A percentile compares a stretch with the other conserved stretches of the same genome.
phyloP scores from a whole-genome alignment of 53 echinoderm and acorn worm genomes.

The Mesocentrotus franciscanus region DNA sequence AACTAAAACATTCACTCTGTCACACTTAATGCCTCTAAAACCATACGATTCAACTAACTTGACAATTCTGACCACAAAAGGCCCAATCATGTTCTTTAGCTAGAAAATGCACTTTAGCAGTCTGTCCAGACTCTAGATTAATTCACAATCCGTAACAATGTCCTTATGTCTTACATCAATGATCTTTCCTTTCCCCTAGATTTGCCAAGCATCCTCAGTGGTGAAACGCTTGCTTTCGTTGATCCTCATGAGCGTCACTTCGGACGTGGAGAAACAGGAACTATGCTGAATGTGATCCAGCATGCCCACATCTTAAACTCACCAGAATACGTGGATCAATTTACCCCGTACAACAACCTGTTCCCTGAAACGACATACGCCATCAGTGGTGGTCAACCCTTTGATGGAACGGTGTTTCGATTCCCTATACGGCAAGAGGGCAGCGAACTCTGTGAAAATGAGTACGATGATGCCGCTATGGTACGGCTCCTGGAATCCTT shows the following conservation, averaged over 20 bases:
- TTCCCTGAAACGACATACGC: slow-evolving; percentile 52
- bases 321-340: slow-evolving; percentile 71
- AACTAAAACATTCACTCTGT: too few relatives aligned
- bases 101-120: too few relatives aligned
- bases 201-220: slow-evolving; percentile 82
- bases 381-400: background rate
- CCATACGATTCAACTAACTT: too few relatives aligned
- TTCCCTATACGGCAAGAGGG: slow-evolving; percentile 79
- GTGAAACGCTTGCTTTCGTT: slow-evolving; percentile 69
- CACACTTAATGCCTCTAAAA: too few relatives aligned
- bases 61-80: too few relatives aligned
- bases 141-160: too few relatives aligned
- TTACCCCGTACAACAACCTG: slow-evolving; percentile 68
- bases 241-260: slow-evolving; percentile 81
- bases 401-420: slow-evolving; percentile 90
- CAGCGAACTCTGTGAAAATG: slow-evolving; percentile 69
- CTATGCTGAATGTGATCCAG: slow-evolving; percentile 5
- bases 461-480: slow-evolving; percentile 69
- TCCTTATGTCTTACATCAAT: too few relatives aligned
- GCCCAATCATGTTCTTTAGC: too few relatives aligned
- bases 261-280: slow-evolving; percentile 40
- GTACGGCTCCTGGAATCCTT: slow-evolving; percentile 73
- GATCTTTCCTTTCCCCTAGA: slow-evolving; percentile 52
- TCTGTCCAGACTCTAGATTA: too few relatives aligned
- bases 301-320: background rate